Percentiles rank a stretch among this genome's conserved stretches.
Conservation (phyloP, 1,140 invertebrate genomes). For the Gryon sp. region DNA sequence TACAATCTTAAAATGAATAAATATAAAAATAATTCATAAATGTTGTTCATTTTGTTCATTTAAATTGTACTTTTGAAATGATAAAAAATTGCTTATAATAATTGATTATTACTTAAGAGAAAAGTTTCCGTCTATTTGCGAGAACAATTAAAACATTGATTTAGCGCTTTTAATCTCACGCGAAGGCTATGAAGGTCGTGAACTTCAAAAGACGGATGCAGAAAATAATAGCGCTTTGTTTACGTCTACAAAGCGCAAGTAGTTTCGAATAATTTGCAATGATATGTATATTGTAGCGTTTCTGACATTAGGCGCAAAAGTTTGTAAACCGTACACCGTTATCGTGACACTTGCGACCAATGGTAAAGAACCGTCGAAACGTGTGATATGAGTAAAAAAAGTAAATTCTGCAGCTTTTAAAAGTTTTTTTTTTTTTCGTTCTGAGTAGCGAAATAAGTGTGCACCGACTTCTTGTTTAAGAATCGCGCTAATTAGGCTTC, state of each 20-base stretch:
- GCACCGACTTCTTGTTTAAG: slow-evolving; percentile 23
- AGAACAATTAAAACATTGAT: too few species aligned
- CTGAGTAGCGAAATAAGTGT: slow-evolving; percentile 25
- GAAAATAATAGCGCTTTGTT: slow-evolving; percentile 5
- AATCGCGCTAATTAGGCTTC: slow-evolving; percentile 44
- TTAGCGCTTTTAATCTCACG: background rate
- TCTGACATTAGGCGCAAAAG: background rate
- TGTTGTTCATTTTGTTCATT: too few species aligned
- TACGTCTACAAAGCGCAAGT: background rate
- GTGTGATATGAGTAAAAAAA: too few species aligned
- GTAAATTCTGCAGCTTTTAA: too few species aligned
- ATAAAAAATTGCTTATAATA: too few species aligned
- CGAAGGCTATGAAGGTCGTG: slow-evolving; percentile 3
- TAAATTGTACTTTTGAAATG: too few species aligned
- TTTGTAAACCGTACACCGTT: slow-evolving; percentile 6
- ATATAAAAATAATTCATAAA: too few species aligned
- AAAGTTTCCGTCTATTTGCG: too few species aligned
- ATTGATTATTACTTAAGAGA: too few species aligned
- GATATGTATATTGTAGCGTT: background rate
- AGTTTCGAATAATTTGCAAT: background rate
- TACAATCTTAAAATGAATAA: too few species aligned
- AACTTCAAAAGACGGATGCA: background rate
- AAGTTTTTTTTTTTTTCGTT: too few species aligned
- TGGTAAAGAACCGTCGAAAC: background rate
- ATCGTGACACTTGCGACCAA: background rate